Base-by-base conservation (phyloP, 2,888 invertebrate species). In the Melieria crassipennis region DNA sequence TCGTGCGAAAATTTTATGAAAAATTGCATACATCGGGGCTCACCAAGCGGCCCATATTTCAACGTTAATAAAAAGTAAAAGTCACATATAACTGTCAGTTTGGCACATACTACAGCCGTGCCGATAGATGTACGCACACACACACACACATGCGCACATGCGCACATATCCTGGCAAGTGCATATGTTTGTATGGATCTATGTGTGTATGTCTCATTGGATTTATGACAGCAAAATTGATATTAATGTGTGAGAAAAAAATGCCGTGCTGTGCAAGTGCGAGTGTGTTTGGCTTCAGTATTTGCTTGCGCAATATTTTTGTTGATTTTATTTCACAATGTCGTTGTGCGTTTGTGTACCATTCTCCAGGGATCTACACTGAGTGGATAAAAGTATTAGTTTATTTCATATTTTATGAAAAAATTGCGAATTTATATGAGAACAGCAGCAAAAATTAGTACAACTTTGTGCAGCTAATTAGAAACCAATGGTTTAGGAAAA, bases 151-250 rank as follows among this genome's bases (percentile, higher is more conserved):
- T n/a, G n/a, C 47, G 6, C 55, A 5, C n/a, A 5, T 10, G 16
- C 43, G 50, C 48, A 47, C 45, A 10, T 55, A 10, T 57, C 11
- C 42, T 6, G 30, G 50, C 13, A 55, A 16, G 52, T 45, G 50
- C 43, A 50, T 30, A 16, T 68, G 11, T 56, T 9, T 57, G 52
- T 55, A 47, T 30, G 13, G 50, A 58, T 48, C 16, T 65, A 57
- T 43, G 55, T 65, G 11, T 45, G 30, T 63, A 66, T 60, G 65
- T 50, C 48, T 79, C 78, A 79, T 80, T 81, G 79, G 81, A 82
- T 82, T 83, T 83, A 83, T 81, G 82, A 81, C 80, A 80, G 78
- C 79, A 77, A 80, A 83, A 82, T 82, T 83, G 81, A 81, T 82
- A 82, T 83, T 82, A 82, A 82, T 83, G 81, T 74, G 73, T 69